Conservation (phyloP, 2,888 invertebrate genomes). For the Tanaodytes sp. region DNA sequence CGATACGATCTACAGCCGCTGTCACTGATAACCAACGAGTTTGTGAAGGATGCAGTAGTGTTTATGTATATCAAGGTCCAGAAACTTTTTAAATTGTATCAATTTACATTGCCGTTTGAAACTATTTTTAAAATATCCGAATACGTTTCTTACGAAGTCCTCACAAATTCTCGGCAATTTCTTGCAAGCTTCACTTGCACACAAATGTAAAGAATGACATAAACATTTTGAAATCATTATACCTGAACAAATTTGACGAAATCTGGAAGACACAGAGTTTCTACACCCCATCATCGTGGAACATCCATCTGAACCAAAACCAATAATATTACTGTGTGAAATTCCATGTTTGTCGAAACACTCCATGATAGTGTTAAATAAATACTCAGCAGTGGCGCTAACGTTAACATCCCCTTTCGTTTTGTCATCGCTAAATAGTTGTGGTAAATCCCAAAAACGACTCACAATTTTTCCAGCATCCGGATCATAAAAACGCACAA, state of each 20-base stretch:
- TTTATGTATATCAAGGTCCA: conserved; percentile 53
- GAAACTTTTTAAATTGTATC: conserved; percentile 55
- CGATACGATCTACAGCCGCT: conserved; percentile 57
- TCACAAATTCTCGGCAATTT: conserved; percentile 58
- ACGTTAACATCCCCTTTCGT: not conserved
- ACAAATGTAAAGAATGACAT: conserved; percentile 62
- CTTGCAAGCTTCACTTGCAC: conserved; percentile 61
- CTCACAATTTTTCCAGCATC: conserved; percentile 24
- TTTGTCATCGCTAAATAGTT: conserved; percentile 10
- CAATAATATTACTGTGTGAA: conserved; percentile 59
- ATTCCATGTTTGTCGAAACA: conserved; percentile 44
- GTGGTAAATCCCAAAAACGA: conserved; percentile 38
- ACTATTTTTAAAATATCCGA: conserved; percentile 52
- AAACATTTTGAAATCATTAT: conserved; percentile 59
- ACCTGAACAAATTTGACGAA: conserved; percentile 52
- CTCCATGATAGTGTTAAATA: conserved; percentile 35
- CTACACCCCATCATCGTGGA: conserved; percentile 59
- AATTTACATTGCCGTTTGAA: conserved; percentile 51
- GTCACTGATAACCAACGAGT: conserved; percentile 60
- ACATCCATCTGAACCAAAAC: conserved; percentile 59
- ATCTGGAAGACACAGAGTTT: conserved; percentile 60
- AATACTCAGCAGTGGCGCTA: conserved; percentile 37
- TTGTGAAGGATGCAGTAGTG: conserved; percentile 57
- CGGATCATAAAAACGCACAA: conserved; percentile 41
- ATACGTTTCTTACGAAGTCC: conserved; percentile 59